Evolutionary conservation across 53 echinoderm and acorn worm species (phyloP).

Genomic region (Astropecten irregularis): DNA sequence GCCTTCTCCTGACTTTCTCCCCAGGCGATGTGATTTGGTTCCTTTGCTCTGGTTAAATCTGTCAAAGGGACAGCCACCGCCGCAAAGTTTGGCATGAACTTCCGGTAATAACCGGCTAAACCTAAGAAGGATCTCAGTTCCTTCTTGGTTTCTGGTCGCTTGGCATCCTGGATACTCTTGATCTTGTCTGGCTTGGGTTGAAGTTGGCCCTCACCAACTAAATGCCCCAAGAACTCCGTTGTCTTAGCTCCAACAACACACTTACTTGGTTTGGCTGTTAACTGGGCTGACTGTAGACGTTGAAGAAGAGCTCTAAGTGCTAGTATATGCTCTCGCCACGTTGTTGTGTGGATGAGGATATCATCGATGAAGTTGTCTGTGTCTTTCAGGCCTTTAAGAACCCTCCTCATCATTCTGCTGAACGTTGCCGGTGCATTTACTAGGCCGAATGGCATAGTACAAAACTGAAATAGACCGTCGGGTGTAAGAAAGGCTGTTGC

Average conservation of each 20-base stretch:
- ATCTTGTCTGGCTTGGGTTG: slow-evolving; percentile 25
- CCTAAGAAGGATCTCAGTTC: slow-evolving; percentile 47
- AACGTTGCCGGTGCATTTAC: slow-evolving; percentile 56
- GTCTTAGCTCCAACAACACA: slow-evolving; percentile 2
- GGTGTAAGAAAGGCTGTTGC: slow-evolving; percentile 47
- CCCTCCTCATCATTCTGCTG: slow-evolving; percentile 51
- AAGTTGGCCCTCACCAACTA: slow-evolving; percentile 23
- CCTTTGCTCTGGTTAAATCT: slow-evolving; percentile 3
- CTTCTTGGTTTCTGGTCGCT: slow-evolving; percentile 37
- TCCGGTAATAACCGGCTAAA: slow-evolving; percentile 38
- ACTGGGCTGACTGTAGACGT: not conserved
- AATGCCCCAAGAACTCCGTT: slow-evolving; percentile 36
- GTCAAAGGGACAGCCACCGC: slow-evolving; percentile 33
- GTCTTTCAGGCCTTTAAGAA: slow-evolving; percentile 12
- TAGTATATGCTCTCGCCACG: slow-evolving; percentile 26
- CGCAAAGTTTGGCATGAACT: slow-evolving; percentile 47
- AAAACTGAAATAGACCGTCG: slow-evolving; percentile 52
- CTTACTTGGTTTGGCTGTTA: slow-evolving; percentile 46
- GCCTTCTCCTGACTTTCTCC: slow-evolving; percentile 3
- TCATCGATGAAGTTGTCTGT: slow-evolving; percentile 55
- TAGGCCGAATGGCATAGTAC: slow-evolving; percentile 57
- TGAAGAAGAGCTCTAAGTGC: not conserved
- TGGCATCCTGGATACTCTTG: slow-evolving; percentile 30
- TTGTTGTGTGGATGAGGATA: slow-evolving; percentile 40
- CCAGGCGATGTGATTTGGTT: slow-evolving; percentile 10